Conservation (phyloP, 2,797 vertebrate species). For the Chromobotia macracanthus region DNA sequence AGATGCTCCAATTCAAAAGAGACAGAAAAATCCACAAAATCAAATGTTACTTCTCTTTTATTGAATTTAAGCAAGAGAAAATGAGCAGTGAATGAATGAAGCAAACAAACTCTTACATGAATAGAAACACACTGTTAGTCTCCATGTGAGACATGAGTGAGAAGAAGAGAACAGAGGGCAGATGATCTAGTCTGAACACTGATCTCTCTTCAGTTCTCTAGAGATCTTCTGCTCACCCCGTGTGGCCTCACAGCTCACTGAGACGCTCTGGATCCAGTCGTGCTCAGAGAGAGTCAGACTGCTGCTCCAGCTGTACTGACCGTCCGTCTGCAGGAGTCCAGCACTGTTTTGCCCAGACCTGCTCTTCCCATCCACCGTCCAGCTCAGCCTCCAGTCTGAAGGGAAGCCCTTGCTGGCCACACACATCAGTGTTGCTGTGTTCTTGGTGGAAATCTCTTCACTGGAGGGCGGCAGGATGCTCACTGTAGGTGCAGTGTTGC, state of each 20-base stretch:
- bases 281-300: constrained; percentile 37
- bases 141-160: constrained; percentile 5
- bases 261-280: no score
- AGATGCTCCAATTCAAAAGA: no score
- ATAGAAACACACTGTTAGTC: neutral
- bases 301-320: constrained; percentile 58
- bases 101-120: neutral
- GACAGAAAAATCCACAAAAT: neutral
- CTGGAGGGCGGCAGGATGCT: no score
- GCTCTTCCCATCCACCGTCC: constrained; percentile 59
- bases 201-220: no score
- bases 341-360: constrained; percentile 39
- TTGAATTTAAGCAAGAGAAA: neutral
- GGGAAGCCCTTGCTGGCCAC: constrained; percentile 67
- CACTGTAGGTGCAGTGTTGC: constrained; percentile 56
- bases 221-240: no score
- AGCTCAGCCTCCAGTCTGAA: constrained; percentile 62
- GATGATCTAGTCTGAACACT: constrained; percentile 31
- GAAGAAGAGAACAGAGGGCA: no score
- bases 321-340: constrained; percentile 50
- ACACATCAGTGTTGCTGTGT: constrained; percentile 60
- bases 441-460: constrained; percentile 45
- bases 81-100: constrained; percentile 13
- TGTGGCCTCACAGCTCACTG: no score
- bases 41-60: neutral